These are phyloP conservation scores for roundworm (Caenorhabditis elegans) DNA, from an alignment of 1,140 invertebrate species.

Conservation along the genomic window DNA sequence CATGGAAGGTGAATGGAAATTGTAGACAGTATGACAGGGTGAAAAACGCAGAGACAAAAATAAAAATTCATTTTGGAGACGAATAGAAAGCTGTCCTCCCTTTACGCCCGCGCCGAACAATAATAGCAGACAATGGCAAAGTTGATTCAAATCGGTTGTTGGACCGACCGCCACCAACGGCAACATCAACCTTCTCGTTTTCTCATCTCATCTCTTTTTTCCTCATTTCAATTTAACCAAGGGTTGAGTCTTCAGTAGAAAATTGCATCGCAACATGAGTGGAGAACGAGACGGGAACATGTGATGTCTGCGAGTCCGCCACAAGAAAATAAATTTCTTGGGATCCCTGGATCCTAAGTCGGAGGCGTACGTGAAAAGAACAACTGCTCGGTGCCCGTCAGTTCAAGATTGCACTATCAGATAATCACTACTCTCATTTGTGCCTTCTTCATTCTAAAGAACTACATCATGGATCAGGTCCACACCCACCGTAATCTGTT, in stretches of 20 bases:
- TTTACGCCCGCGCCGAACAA: background rate
- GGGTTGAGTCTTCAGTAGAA: background rate
- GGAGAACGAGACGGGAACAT: background rate
- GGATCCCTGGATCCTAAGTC: background rate
- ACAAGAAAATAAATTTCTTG: background rate
- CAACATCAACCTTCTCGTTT: background rate
- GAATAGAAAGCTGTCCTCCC: conserved; percentile 12
- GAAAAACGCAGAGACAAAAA: background rate
- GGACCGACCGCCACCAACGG: background rate
- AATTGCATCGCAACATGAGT: conserved; percentile 7
- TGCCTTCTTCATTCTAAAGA: background rate
- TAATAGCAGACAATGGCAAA: conserved; percentile 22
- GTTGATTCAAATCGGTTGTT: background rate
- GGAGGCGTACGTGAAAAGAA: conserved; percentile 2
- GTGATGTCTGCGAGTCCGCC: background rate
- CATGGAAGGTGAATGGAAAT: background rate
- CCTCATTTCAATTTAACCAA: background rate
- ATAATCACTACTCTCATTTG: background rate
- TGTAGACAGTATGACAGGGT: background rate
- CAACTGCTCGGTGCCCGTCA: conserved; percentile 3
- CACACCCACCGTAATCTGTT: background rate
- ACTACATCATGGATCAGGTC: background rate
- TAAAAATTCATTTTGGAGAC: conserved; percentile 30
- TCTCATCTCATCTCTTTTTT: background rate
- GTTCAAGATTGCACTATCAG: background rate